phyloP scores from a whole-genome alignment of 2,113 vertebrate genomes.

The Zootoca vivipara region DNA sequence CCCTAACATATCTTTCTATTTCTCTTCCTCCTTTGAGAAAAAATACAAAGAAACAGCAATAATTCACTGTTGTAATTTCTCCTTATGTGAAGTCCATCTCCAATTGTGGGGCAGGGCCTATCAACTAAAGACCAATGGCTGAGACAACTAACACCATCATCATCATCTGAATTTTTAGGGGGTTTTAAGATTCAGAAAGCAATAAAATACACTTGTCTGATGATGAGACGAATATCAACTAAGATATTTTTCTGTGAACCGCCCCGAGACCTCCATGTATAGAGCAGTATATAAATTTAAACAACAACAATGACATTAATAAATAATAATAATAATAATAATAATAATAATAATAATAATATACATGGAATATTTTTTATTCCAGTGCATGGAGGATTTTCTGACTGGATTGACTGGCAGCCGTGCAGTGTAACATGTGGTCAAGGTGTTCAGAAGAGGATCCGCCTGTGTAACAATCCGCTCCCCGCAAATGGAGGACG shows the following conservation, averaged over 20 bases:
- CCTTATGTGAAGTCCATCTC: background rate
- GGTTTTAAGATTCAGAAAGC: background rate
- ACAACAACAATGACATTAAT: no score
- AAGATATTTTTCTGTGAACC: background rate
- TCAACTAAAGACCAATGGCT: background rate
- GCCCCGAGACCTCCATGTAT: no score
- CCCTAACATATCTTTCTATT: no score
- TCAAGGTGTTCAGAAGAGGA: constrained; percentile 83
- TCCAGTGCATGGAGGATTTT: constrained; percentile 92
- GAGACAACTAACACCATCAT: background rate
- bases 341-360: no score
- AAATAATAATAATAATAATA: no score
- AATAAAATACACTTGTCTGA: background rate
- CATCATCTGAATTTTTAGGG: background rate
- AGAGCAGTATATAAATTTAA: no score
- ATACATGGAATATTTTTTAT: background rate
- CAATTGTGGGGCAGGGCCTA: background rate
- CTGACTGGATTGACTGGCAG: constrained; percentile 89
- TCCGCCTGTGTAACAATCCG: constrained; percentile 88
- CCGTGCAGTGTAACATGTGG: constrained; percentile 91
- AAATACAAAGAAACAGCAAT: background rate
- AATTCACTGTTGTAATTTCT: background rate
- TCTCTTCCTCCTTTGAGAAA: background rate
- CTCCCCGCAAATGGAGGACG: constrained; percentile 89
- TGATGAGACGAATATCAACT: background rate